Evolutionary conservation across 1,140 invertebrate genomes (phyloP).

Genomic region (Lasaia peninsularis): DNA sequence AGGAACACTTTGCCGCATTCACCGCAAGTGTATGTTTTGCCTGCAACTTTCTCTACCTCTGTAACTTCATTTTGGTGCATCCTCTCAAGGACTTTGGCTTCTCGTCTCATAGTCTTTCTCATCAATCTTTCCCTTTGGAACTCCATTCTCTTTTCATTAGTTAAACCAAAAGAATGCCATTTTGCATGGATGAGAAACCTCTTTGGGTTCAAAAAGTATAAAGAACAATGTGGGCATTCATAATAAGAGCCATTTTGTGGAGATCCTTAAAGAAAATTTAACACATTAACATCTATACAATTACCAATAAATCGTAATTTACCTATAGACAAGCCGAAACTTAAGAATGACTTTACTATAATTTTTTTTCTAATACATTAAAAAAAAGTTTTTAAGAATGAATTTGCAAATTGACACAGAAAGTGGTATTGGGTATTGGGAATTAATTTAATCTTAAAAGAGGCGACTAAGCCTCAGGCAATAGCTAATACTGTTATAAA

Average conservation of each 20-base stretch:
- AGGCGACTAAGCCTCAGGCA: too few species aligned
- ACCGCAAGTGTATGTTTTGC: slow-evolving; percentile 42
- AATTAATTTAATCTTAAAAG: too few species aligned
- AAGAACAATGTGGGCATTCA: slow-evolving; percentile 53
- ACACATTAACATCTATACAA: too few species aligned
- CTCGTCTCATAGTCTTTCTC: slow-evolving; percentile 36
- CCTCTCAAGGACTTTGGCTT: slow-evolving; percentile 36
- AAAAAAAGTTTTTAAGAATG: too few species aligned
- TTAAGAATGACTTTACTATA: too few species aligned
- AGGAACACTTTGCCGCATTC: slow-evolving; percentile 56
- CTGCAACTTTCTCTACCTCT: slow-evolving; percentile 26
- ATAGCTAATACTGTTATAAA: too few species aligned
- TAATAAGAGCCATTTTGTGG: slow-evolving; percentile 30
- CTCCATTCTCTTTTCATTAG: slow-evolving; percentile 43
- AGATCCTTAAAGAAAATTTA: slow-evolving; percentile 27
- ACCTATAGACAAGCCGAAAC: too few species aligned
- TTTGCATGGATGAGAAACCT: slow-evolving; percentile 61
- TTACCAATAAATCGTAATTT: too few species aligned
- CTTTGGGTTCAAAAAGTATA: slow-evolving; percentile 58
- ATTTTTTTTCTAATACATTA: too few species aligned
- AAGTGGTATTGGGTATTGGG: too few species aligned
- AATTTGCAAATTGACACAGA: too few species aligned
- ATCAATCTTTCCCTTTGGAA: slow-evolving; percentile 41
- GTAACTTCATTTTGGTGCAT: slow-evolving; percentile 44
- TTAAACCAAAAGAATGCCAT: slow-evolving; percentile 63